Percentiles rank a stretch among this genome's conserved stretches.
phyloP scores from a whole-genome alignment of 2,888 invertebrate species.

The Orchesellides sinensis region DNA sequence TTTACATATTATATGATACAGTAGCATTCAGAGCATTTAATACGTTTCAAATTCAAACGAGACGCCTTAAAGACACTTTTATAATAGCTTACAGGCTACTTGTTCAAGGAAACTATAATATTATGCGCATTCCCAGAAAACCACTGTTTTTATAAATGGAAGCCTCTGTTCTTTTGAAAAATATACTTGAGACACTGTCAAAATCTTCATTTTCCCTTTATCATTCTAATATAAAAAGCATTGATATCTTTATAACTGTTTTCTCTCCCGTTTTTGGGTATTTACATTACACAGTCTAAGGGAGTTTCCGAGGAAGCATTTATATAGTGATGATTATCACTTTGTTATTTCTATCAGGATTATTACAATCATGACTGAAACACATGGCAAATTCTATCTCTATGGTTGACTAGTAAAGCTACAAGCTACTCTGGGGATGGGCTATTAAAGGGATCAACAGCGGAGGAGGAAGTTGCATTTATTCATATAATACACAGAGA shows the following conservation, averaged over 20 bases:
- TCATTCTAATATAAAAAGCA: constrained; percentile 1
- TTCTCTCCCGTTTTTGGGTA: not conserved
- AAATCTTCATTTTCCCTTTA: constrained; percentile 3
- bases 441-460: constrained; percentile 20
- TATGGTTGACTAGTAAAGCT: not conserved
- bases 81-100: not conserved
- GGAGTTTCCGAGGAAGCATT: not conserved
- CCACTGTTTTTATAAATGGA: not conserved
- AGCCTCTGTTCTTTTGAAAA: not conserved
- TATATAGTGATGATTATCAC: constrained; percentile 26
- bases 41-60: not conserved
- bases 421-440: not conserved
- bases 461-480: not conserved
- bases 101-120: not conserved
- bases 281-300: not conserved
- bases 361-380: not conserved
- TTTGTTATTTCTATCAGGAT: constrained; percentile 22
- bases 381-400: not conserved
- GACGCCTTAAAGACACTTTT: not conserved
- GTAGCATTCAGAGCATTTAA: not conserved
- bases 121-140: not conserved
- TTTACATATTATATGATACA: not conserved
- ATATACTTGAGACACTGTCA: not conserved
- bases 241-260: not conserved
- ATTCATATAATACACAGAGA: not conserved